Conservation (phyloP, 37 sponge, comb jelly and placozoan species). For the Eunapius fragilis region DNA sequence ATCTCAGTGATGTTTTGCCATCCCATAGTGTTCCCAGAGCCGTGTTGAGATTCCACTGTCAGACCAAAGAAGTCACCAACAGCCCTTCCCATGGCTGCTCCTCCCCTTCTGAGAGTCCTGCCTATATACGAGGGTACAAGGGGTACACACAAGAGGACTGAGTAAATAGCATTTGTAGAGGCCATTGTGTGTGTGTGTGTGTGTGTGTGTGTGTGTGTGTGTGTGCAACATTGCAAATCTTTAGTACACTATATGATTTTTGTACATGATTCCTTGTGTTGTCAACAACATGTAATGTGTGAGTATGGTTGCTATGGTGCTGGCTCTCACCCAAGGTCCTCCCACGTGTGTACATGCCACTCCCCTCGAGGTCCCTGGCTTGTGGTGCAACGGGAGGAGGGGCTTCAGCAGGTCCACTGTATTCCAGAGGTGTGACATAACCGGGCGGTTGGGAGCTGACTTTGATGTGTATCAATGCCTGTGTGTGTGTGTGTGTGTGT, state of each 20-base stretch:
- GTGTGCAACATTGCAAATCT: no score
- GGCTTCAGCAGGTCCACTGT: background rate
- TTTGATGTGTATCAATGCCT: slow-evolving; percentile 2
- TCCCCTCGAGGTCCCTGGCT: background rate
- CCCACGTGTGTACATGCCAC: background rate
- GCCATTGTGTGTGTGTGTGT: no score
- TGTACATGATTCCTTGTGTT: no score
- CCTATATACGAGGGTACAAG: background rate
- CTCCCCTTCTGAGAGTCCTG: slow-evolving; percentile 37
- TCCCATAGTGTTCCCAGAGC: slow-evolving; percentile 29
- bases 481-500: background rate
- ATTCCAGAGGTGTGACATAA: background rate
- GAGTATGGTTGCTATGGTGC: no score
- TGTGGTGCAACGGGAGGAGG: background rate
- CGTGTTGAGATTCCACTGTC: slow-evolving; percentile 58
- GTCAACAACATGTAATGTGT: no score
- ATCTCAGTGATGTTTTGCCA: slow-evolving; percentile 43
- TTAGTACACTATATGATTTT: no score
- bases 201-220: no score
- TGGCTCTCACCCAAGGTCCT: background rate
- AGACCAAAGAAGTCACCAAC: slow-evolving; percentile 92
- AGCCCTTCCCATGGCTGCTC: slow-evolving; percentile 14
- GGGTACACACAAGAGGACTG: background rate
- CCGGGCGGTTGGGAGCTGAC: background rate
- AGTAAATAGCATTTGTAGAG: no score